A percentile compares a stretch with the other conserved stretches of the same genome.
These are phyloP conservation scores for Bombus superbus DNA, from an alignment of 1,140 invertebrate species.

Conservation along the genomic window DNA sequence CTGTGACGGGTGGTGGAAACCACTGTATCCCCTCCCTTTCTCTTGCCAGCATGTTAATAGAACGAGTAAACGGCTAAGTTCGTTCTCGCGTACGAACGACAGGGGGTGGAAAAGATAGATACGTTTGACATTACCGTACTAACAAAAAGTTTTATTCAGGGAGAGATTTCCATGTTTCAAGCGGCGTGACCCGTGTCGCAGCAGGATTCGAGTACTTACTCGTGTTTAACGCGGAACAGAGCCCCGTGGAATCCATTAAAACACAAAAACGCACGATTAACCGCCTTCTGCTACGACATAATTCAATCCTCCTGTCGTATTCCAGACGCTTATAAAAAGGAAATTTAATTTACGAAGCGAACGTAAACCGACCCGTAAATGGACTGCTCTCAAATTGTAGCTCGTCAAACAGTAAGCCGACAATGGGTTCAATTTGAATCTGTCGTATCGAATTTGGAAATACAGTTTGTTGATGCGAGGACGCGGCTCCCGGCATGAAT, in stretches of 20 bases:
- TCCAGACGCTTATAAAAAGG: constrained; percentile 24
- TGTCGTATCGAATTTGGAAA: not conserved
- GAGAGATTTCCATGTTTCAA: constrained; percentile 32
- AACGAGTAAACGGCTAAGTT: constrained; percentile 10
- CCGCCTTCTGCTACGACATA: constrained; percentile 25
- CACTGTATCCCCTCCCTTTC: not conserved
- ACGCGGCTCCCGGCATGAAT: not conserved
- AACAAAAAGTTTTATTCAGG: not conserved
- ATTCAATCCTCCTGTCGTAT: constrained; percentile 11
- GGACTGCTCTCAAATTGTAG: not conserved
- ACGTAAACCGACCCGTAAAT: constrained; percentile 1
- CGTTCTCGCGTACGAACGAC: not conserved
- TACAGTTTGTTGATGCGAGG: not conserved
- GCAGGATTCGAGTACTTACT: constrained; percentile 54
- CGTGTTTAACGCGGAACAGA: constrained; percentile 53
- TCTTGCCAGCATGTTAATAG: not conserved
- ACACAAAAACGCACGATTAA: constrained; percentile 47
- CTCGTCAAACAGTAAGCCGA: not conserved
- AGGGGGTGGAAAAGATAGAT: not conserved
- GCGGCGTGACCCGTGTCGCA: not conserved
- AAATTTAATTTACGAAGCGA: constrained; percentile 9
- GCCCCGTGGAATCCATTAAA: constrained; percentile 39
- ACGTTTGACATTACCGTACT: constrained; percentile 11
- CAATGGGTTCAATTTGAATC: not conserved
- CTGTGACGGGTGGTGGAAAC: constrained; percentile 32